These are phyloP conservation scores for Meriones psammophilus DNA, from an alignment of 2,797 vertebrate species.

Conservation along the genomic window DNA sequence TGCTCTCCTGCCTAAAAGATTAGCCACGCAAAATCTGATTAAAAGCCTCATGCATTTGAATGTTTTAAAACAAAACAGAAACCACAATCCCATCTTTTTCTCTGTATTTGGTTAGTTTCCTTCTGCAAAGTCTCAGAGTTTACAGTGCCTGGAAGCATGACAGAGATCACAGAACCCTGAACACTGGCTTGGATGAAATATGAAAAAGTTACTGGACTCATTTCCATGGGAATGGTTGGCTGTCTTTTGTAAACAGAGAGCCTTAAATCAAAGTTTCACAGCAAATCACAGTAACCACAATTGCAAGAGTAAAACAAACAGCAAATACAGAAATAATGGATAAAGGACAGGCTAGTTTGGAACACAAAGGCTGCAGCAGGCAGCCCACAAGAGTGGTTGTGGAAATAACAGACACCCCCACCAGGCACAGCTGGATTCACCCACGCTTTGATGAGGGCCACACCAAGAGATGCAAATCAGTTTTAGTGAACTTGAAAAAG, in stretches of 20 bases:
- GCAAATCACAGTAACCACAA: not conserved
- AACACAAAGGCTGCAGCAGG: not conserved
- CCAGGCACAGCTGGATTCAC: not conserved
- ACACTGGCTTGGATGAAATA: not conserved
- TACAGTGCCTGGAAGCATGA: not conserved
- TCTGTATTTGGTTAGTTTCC: slow-evolving; percentile 29
- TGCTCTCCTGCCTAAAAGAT: slow-evolving; percentile 26
- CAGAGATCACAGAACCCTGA: slow-evolving; percentile 39
- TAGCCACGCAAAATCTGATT: not conserved
- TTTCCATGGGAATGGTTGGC: not conserved
- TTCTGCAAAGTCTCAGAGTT: slow-evolving; percentile 7
- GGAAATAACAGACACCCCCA: not conserved
- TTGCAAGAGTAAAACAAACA: not conserved
- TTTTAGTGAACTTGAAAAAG: not conserved
- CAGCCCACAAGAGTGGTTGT: not conserved
- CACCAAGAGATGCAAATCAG: not conserved
- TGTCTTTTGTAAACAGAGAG: slow-evolving; percentile 5
- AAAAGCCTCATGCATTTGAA: not conserved
- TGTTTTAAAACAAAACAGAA: slow-evolving; percentile 42
- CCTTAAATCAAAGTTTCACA: not conserved
- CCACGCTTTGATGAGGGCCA: not conserved
- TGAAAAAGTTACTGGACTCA: not conserved
- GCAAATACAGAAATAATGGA: not conserved
- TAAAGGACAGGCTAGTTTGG: not conserved
- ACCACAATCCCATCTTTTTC: slow-evolving; percentile 29